Percentiles rank a stretch among this genome's conserved stretches.
Evolutionary conservation across 1,140 invertebrate genomes (phyloP).

Genomic region (Procambarus virginalis): DNA sequence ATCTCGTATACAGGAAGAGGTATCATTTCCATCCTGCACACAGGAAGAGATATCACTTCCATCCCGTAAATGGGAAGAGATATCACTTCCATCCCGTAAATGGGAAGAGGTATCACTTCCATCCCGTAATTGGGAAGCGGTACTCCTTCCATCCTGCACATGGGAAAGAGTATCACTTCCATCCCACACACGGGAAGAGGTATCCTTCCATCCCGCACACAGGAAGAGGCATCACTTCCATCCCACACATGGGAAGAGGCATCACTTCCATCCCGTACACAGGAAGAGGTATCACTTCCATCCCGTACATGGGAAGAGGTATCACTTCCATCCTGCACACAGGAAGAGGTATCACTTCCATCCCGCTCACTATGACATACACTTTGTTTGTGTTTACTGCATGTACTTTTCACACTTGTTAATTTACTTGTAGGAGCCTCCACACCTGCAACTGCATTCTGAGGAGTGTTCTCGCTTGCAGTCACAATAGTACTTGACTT

Average conservation of each 20-base stretch:
- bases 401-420: background rate
- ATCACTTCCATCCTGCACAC: background rate
- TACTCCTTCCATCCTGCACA: too few relatives aligned
- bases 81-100: too few relatives aligned
- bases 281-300: background rate
- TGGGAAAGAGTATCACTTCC: too few relatives aligned
- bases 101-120: too few relatives aligned
- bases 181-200: background rate
- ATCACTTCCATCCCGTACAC: background rate
- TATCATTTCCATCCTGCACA: too few relatives aligned
- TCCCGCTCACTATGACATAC: background rate
- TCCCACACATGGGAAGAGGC: background rate
- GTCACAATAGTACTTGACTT: background rate
- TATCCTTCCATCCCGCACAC: background rate
- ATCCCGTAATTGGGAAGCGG: too few relatives aligned
- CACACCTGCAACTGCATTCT: background rate
- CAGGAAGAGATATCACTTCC: too few relatives aligned
- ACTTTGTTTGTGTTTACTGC: background rate
- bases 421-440: background rate
- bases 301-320: background rate
- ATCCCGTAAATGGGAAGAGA: too few relatives aligned
- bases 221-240: background rate
- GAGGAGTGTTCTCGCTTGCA: background rate
- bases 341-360: too few relatives aligned
- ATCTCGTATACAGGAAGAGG: too few relatives aligned